Evolutionary conservation across 2,797 vertebrate genomes (phyloP).

Genomic region (Pseudocheirus occidentalis): DNA sequence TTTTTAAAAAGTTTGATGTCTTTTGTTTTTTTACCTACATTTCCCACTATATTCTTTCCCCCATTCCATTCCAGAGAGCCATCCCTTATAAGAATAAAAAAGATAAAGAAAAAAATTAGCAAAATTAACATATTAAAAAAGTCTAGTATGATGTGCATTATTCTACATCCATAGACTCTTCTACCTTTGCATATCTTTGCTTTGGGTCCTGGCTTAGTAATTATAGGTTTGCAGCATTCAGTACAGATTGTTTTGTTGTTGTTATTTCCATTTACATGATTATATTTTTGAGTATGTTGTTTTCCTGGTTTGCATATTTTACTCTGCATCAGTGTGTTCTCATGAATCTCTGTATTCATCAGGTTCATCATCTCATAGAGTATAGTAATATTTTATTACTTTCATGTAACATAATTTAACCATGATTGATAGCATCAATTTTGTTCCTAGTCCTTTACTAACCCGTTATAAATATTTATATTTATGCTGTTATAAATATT

Average conservation of each 20-base stretch:
- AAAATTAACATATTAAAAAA: not conserved
- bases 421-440: not conserved
- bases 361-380: not conserved
- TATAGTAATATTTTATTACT: not conserved
- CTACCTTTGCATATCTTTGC: not conserved
- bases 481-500: not conserved
- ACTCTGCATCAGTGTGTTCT: not conserved
- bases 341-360: not conserved
- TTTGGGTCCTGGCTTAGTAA: not conserved
- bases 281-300: not conserved
- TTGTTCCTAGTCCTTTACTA: not conserved
- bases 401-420: not conserved
- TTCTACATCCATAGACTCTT: not conserved
- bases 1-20: not conserved
- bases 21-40: not conserved
- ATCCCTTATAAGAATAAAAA: not conserved
- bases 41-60: not conserved
- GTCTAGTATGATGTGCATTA: not conserved
- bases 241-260: not conserved
- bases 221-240: not conserved
- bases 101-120: not conserved
- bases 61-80: not conserved
- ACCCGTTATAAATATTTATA: not conserved
- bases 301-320: not conserved
- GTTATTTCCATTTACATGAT: not conserved